Base-by-base conservation (phyloP, 1,140 invertebrate genomes). In the roundworm (Caenorhabditis elegans) region DNA sequence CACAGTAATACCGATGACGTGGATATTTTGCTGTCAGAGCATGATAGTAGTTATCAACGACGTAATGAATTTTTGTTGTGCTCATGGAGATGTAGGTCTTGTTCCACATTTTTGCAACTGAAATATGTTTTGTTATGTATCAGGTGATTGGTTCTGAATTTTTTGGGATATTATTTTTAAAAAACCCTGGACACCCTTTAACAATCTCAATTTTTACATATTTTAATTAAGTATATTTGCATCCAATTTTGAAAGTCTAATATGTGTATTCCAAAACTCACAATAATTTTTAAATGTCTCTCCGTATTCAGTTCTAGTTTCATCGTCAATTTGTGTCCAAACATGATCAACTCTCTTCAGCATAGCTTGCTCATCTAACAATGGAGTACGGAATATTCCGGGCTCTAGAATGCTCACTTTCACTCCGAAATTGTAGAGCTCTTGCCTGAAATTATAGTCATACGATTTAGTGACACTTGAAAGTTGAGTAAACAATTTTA, bases 41-140 rank as follows among this genome's bases (percentile, higher is more conserved):
- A 47, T 87, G 86, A 78, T 85, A 87, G 43, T 87, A 87, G 46
- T 85, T 85, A 46, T 87, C 86, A 22, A 87, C 86, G n/a, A 87
- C 86, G n/a, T 87, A 83, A 48, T 83, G 36, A 36, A 86, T 79
- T 28, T 84, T 86, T 17, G 76, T 46, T 1, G 86, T 84, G 4
- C 83, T 85, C 36, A 83, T 36, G 6, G 53, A 19, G 13, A 81
- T 34, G 10, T 86, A 53, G 13, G 82, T 49, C 15, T 77, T 48
- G 43, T 87, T 87, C 86, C 86, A 87, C 70, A 75, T 79, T 60
- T 78, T 77, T n/a, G 84, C 83, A 78, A 87, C 86, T 87, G 48
- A 65, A 86, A 83, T 26, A 15, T 19, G n/a, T n/a, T n/a, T n/a
- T n/a, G n/a, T n/a, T n/a, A n/a, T n/a, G n/a, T n/a, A n/a, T n/a